Evolutionary conservation across 2,113 vertebrate species (phyloP).

Genomic region (Neotoma lepida): DNA sequence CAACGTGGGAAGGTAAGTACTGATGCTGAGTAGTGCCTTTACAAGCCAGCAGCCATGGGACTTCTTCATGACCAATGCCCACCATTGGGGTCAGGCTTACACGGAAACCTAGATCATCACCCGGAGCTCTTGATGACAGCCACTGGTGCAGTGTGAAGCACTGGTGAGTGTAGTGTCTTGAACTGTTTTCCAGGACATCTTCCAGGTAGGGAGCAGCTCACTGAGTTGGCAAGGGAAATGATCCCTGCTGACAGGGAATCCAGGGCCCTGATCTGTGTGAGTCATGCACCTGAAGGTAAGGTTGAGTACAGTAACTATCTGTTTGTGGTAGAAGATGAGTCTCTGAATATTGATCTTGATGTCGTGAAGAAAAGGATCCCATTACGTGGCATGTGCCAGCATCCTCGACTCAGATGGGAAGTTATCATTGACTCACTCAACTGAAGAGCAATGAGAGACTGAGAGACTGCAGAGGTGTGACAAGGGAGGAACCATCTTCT

Average conservation of each 20-base stretch:
- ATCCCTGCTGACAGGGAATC: no score
- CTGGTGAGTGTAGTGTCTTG: not conserved
- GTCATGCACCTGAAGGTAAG: not conserved
- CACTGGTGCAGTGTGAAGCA: not conserved
- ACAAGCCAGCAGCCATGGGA: not conserved
- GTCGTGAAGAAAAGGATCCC: not conserved
- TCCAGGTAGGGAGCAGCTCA: not conserved
- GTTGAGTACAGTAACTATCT: not conserved
- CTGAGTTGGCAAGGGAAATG: not conserved
- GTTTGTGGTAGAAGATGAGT: not conserved
- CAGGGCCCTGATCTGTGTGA: not conserved
- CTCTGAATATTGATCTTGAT: no score
- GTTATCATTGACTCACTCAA: not conserved
- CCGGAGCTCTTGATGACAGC: not conserved
- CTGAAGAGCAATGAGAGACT: not conserved
- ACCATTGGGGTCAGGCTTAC: not conserved
- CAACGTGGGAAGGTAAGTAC: not conserved
- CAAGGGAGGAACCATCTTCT: not conserved
- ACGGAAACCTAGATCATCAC: no score
- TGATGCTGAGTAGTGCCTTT: not conserved
- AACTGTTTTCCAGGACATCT: not conserved
- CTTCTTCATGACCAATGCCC: not conserved
- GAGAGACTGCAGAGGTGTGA: not conserved
- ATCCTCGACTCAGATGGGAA: not conserved
- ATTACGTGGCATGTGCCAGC: not conserved